phyloP scores from a whole-genome alignment of 2,888 invertebrate species.

The Limnephilus lunatus region DNA sequence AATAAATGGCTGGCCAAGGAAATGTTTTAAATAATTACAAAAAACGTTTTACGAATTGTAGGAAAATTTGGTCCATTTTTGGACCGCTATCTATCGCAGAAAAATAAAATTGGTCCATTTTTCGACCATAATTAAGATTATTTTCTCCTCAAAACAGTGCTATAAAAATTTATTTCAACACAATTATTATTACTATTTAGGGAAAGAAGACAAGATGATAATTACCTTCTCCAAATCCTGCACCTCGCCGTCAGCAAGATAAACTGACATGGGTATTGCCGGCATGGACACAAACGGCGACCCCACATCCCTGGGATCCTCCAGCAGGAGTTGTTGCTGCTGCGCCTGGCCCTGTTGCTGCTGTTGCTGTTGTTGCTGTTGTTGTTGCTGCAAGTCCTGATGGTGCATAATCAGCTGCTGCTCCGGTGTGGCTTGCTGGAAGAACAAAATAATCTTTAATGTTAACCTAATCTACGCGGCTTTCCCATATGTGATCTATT shows the following conservation, averaged over 20 bases:
- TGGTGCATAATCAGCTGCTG: not conserved
- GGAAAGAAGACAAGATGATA: slow-evolving; percentile 36
- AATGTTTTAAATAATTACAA: no score
- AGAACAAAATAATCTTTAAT: not conserved
- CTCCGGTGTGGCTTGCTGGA: not conserved
- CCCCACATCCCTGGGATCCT: slow-evolving; percentile 66
- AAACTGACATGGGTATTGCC: slow-evolving; percentile 74
- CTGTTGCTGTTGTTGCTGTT: slow-evolving; percentile 9
- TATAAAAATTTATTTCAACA: no score
- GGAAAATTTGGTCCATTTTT: no score
- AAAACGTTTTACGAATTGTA: no score
- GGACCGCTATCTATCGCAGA: no score
- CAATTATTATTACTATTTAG: not conserved
- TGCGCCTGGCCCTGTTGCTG: slow-evolving; percentile 43
- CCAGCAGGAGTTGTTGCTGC: slow-evolving; percentile 19
- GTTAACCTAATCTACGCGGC: not conserved
- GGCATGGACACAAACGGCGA: slow-evolving; percentile 77
- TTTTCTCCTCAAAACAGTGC: no score
- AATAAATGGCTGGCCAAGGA: no score
- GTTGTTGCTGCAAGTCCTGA: slow-evolving; percentile 32
- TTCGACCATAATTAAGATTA: no score
- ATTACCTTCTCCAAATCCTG: slow-evolving; percentile 80
- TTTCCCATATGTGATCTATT: no score
- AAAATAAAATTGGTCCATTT: no score
- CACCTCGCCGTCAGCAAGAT: slow-evolving; percentile 74